Conservation (phyloP, 2,797 vertebrate genomes). For the Labroides dimidiatus region DNA sequence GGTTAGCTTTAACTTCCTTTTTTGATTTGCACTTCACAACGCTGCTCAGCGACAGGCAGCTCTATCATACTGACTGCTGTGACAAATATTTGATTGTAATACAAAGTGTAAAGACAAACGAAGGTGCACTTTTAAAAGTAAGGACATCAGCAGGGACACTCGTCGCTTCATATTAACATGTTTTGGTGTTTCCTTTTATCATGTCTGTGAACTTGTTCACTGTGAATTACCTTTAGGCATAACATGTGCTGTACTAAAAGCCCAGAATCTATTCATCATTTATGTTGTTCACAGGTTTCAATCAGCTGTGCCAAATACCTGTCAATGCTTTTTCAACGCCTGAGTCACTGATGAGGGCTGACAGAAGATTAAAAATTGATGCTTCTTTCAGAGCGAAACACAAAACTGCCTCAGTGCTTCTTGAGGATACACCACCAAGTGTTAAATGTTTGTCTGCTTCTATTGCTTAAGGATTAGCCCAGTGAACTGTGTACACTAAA, state of each 20-base stretch:
- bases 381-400: slow-evolving; percentile 47
- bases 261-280: slow-evolving; percentile 24
- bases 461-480: slow-evolving; percentile 1
- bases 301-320: slow-evolving; percentile 31
- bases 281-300: slow-evolving; percentile 4
- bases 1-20: too few species aligned
- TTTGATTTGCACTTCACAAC: too few species aligned
- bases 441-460: background rate
- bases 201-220: background rate
- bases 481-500: background rate
- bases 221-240: background rate
- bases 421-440: slow-evolving; percentile 5
- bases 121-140: background rate
- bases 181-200: background rate
- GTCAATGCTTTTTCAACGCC: slow-evolving; percentile 24
- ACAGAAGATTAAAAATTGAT: slow-evolving; percentile 63
- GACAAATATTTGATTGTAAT: background rate
- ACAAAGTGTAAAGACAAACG: background rate
- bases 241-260: background rate
- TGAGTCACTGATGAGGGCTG: slow-evolving; percentile 42
- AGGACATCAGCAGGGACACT: background rate
- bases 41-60: too few species aligned
- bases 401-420: slow-evolving; percentile 24
- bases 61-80: background rate
- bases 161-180: background rate